Evolutionary conservation across 2,888 invertebrate genomes (phyloP), one percentile per base, ranked within the genome.

Genomic region (Drosophila recens): DNA sequence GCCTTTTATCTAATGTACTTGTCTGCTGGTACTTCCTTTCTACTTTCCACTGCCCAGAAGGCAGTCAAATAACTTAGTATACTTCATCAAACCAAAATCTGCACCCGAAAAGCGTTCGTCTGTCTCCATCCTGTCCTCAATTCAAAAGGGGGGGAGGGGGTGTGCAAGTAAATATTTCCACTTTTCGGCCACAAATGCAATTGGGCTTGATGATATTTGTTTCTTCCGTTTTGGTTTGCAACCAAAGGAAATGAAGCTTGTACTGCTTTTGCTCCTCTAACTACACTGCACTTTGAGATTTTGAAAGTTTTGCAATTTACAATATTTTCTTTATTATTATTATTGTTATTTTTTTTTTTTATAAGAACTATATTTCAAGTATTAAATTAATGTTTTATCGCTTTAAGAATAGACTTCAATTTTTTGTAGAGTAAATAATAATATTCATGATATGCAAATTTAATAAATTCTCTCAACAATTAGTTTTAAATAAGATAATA

Each of bases 121-220:
- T 56, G 17, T 36, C 46, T 34, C 36, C 27, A 23, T 36, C 8
- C 40, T 51, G 10, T 45, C 17, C 45, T 38, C 40, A 54, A 45
- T 43, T 30, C 66, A 17, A n/a, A 20, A 15, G 13, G 46, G 27
- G 46, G 65, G 67, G 36, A 15, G 13, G 38, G 15, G 46, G 65
- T 66, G 34, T 30, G 36, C 76, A 69, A 84, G 90, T 82, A 86
- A 90, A 90, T 84, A 90, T 86, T 90, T 84, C 90, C 87, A 90
- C 69, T 87, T 84, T 87, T 89, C 72, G 88, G 85, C 90, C 90
- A 84, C 90, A 87, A 87, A 90, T 87, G 90, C 90, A 87, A 87
- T 87, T 87, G 89, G 86, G 86, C 88, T 76, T 90, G 90, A 86
- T 90, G 85, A 90, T 90, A 87, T 87, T 90, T 90, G 88, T 72